phyloP scores from a whole-genome alignment of 2,888 invertebrate genomes.

The Plagodis pulveraria region DNA sequence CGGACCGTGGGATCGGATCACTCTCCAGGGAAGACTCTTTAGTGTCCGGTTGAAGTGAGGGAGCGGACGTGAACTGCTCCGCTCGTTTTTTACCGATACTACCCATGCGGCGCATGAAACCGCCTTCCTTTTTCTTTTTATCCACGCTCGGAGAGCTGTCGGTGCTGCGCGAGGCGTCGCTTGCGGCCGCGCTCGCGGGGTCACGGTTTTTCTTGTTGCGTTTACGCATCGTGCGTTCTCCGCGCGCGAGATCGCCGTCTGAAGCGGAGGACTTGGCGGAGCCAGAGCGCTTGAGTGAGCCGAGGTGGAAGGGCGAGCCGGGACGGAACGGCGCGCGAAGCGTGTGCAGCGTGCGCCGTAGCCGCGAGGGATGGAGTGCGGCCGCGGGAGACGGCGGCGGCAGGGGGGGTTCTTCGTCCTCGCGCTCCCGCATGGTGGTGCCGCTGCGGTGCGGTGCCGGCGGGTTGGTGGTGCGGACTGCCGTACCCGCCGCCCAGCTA shows the following conservation, averaged over 20 bases:
- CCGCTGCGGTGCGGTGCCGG: not conserved
- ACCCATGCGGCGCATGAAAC: constrained; percentile 71
- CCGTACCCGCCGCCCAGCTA: constrained; percentile 44
- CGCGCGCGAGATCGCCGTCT: constrained; percentile 78
- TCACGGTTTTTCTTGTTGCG: constrained; percentile 78
- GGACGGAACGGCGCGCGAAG: constrained; percentile 80
- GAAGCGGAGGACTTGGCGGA: constrained; percentile 76
- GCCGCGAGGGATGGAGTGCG: constrained; percentile 63
- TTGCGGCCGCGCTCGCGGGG: constrained; percentile 44
- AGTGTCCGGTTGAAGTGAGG: constrained; percentile 46
- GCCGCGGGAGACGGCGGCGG: constrained; percentile 50
- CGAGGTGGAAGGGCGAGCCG: constrained; percentile 82
- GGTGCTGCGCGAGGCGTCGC: constrained; percentile 27
- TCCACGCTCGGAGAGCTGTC: constrained; percentile 62
- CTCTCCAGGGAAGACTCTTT: constrained; percentile 40
- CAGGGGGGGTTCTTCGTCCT: constrained; percentile 59
- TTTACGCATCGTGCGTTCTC: constrained; percentile 81
- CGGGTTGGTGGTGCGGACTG: constrained; percentile 51
- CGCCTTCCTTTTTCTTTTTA: constrained; percentile 70
- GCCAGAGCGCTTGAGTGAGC: constrained; percentile 74
- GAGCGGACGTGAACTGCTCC: constrained; percentile 52
- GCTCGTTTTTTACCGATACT: constrained; percentile 71
- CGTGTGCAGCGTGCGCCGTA: constrained; percentile 78
- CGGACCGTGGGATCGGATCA: constrained; percentile 14
- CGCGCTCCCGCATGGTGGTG: constrained; percentile 59